Base-by-base conservation (phyloP, 2,113 vertebrate species). In the Isichthys henryi region DNA sequence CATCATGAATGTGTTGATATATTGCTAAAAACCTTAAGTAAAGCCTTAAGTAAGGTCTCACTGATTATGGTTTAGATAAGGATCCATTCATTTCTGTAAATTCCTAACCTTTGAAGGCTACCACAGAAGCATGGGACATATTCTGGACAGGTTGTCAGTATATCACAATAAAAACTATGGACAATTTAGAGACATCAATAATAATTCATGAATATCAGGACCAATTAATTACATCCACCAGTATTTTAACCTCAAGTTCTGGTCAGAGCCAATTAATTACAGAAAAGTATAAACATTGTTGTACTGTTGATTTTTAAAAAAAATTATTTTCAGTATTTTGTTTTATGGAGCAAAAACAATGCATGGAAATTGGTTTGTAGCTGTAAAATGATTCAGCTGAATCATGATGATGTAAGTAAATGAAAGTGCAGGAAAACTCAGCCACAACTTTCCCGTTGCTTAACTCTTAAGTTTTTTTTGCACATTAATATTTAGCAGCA, bases 401-500 rank as follows among this genome's bases (percentile, higher is more conserved):
- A 70, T 31, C 3, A 70, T 31, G n/a, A 66, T 11, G 2, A 66
- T 27, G 3, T 70, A 31, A 70, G n/a, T 31, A 70, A 70, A 70
- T 70, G n/a, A 70, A 70, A 70, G n/a, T 31, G 62, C n/a, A 66
- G 62, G 62, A 31, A 66, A 66, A 66, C 62, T 70, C 62, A 31
- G 62, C 9, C 10, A 4, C 62, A 31, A 27, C n/a, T 70, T 23
- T 62, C 23, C 23, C 56, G 1, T 23, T n/a, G 56, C 56, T 62
- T 62, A 62, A 62, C 8, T 9, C 56, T 62, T 23, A 23, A 21
- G 6, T 56, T 56, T 62, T 21, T n/a, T 62, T 39, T 91, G 92
- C 91, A 90, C 89, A 88, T 7, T 77, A 90, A 93, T 92, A 93
- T 91, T 91, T 91, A 90, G 91, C 91, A 91, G 92, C 88, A 90